Conservation (phyloP, 2,113 vertebrate genomes). For the Sporophila hypoxantha region DNA sequence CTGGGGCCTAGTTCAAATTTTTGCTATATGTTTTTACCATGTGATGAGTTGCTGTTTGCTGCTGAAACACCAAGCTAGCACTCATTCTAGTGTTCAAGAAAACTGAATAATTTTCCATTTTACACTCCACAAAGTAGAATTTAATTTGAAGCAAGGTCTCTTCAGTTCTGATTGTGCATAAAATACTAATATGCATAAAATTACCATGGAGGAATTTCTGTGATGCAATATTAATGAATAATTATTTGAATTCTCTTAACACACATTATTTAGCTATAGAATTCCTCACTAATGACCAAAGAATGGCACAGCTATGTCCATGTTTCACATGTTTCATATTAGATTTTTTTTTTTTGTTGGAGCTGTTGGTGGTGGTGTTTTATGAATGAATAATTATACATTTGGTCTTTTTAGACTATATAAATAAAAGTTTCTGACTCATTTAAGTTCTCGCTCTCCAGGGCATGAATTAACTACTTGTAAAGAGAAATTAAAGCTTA, state of each 20-base stretch:
- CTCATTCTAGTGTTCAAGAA: neutral
- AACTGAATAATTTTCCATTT: neutral
- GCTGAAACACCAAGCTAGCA: neutral
- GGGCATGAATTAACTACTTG: neutral
- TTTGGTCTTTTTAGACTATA: neutral
- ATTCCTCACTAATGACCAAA: neutral
- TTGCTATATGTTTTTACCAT: neutral
- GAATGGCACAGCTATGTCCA: neutral
- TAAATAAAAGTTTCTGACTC: neutral
- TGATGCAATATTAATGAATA: neutral
- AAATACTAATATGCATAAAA: neutral
- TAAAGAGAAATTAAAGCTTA: neutral
- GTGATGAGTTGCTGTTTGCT: neutral
- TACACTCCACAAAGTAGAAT: neutral
- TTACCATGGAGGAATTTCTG: neutral
- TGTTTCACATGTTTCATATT: neutral
- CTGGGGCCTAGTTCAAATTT: neutral
- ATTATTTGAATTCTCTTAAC: neutral
- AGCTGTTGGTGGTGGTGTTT: neutral
- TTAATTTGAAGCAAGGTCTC: constrained; percentile 2
- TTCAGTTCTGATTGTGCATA: neutral
- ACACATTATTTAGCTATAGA: neutral
- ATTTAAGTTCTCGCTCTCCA: neutral
- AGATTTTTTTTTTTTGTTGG: neutral
- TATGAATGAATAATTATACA: neutral